A percentile compares a stretch with the other conserved stretches of the same genome.
Evolutionary conservation across 2,113 vertebrate genomes (phyloP).

Genomic region (Apteryx owenii): DNA sequence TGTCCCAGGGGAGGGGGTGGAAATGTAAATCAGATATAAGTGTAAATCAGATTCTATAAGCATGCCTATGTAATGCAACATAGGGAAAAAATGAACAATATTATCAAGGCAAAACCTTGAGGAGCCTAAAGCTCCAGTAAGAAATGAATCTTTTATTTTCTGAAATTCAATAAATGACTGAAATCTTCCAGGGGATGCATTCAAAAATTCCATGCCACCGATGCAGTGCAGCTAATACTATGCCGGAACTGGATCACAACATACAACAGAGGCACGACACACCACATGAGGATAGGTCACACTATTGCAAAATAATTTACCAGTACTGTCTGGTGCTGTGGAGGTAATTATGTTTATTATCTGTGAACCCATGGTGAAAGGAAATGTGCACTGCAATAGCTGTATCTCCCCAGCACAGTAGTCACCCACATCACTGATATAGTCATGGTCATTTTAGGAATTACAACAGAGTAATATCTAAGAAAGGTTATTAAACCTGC

Average conservation of each 20-base stretch:
- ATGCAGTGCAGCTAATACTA: neutral
- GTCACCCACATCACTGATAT: neutral
- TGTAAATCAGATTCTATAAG: constrained; percentile 32
- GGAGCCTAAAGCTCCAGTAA: neutral
- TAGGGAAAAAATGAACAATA: neutral
- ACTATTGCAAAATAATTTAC: constrained; percentile 15
- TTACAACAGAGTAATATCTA: neutral
- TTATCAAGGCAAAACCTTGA: neutral
- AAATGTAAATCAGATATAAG: constrained; percentile 44
- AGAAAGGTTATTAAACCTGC: neutral
- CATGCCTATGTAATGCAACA: neutral
- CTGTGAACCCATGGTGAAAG: neutral
- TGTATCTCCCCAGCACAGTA: neutral
- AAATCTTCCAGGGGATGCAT: neutral
- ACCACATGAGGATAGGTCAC: neutral
- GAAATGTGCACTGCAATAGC: neutral
- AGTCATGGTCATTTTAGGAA: neutral
- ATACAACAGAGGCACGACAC: neutral
- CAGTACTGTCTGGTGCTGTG: neutral
- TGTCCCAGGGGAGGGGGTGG: neutral
- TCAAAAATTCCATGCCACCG: neutral
- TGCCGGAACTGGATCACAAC: neutral
- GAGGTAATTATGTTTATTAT: constrained; percentile 42
- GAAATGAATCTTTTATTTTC: neutral
- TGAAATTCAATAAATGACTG: neutral